These are phyloP conservation scores for Palythoa grandis DNA, from an alignment of 92 coral and sea anemone species.

Conservation along the genomic window DNA sequence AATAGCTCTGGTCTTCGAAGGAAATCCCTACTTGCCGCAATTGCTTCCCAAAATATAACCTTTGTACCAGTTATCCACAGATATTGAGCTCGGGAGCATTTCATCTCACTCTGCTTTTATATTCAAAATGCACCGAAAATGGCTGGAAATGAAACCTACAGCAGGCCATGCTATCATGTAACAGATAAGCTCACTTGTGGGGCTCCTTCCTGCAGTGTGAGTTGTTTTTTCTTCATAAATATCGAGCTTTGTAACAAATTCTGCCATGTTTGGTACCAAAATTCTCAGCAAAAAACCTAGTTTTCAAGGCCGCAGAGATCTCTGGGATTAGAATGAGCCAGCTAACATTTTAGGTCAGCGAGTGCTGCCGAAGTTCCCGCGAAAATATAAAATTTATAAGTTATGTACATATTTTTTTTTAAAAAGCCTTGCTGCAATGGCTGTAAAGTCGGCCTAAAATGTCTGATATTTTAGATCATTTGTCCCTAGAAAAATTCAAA, in stretches of 20 bases:
- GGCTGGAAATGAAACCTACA: conserved; percentile 18
- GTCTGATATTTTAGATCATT: conserved; percentile 40
- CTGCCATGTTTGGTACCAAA: conserved; percentile 60
- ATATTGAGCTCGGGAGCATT: conserved; percentile 20
- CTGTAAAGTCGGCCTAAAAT: conserved; percentile 17
- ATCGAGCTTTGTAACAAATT: conserved; percentile 13
- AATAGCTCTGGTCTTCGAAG: conserved; percentile 7
- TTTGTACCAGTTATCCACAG: conserved; percentile 8
- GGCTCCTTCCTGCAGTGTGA: background rate
- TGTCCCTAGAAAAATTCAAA: conserved; percentile 31
- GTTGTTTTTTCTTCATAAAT: conserved; percentile 42
- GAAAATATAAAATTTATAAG: conserved; percentile 15
- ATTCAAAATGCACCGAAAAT: conserved; percentile 6
- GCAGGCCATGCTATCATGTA: conserved; percentile 18
- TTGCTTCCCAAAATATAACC: background rate
- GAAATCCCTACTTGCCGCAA: conserved; percentile 3
- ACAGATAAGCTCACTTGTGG: conserved; percentile 1
- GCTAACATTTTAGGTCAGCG: conserved; percentile 46
- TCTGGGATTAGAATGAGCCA: conserved; percentile 36
- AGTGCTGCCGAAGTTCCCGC: conserved; percentile 12
- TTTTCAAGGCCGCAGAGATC: conserved; percentile 51
- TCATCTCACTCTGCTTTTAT: conserved; percentile 16
- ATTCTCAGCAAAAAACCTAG: conserved; percentile 46
- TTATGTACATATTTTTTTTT: too few relatives aligned
- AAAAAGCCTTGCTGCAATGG: conserved; percentile 1